Conservation (phyloP, 2,888 invertebrate genomes). For the Epicampocera succincta region DNA sequence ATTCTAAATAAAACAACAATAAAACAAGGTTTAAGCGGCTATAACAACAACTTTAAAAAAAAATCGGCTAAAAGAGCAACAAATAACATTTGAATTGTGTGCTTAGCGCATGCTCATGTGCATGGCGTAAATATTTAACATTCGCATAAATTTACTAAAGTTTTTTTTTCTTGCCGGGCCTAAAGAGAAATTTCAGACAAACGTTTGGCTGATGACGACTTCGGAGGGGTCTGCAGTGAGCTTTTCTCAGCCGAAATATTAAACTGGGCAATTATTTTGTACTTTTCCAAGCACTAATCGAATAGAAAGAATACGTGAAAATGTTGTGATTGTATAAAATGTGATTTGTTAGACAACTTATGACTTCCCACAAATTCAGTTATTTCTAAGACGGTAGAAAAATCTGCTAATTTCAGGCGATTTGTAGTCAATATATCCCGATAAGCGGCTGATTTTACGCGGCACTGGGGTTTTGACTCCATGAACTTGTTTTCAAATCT, state of each 20-base stretch:
- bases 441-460: too few relatives aligned
- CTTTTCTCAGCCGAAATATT: too few relatives aligned
- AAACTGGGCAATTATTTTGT: not conserved
- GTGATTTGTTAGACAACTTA: too few relatives aligned
- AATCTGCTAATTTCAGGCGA: too few relatives aligned
- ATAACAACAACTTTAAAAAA: conserved; percentile 36
- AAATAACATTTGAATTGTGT: conserved; percentile 67
- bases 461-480: too few relatives aligned
- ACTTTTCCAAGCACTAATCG: too few relatives aligned
- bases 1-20: conserved; percentile 41
- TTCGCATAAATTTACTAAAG: conserved; percentile 73
- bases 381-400: too few relatives aligned
- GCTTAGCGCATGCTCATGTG: conserved; percentile 70
- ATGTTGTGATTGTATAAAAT: too few relatives aligned
- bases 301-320: too few relatives aligned
- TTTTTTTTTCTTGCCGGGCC: conserved; percentile 5
- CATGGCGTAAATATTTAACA: conserved; percentile 71
- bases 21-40: conserved; percentile 54
- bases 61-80: conserved; percentile 40
- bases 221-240: not conserved
- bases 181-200: not conserved
- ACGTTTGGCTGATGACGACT: conserved; percentile 32
- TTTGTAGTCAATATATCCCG: too few relatives aligned
- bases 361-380: too few relatives aligned
- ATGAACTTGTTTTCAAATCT: too few relatives aligned